Evolutionary conservation across 30 jellyfish, hydroid and myxozoan genomes (phyloP), one percentile per base, ranked within the genome.

Genomic region (Cassiopea xamachana): DNA sequence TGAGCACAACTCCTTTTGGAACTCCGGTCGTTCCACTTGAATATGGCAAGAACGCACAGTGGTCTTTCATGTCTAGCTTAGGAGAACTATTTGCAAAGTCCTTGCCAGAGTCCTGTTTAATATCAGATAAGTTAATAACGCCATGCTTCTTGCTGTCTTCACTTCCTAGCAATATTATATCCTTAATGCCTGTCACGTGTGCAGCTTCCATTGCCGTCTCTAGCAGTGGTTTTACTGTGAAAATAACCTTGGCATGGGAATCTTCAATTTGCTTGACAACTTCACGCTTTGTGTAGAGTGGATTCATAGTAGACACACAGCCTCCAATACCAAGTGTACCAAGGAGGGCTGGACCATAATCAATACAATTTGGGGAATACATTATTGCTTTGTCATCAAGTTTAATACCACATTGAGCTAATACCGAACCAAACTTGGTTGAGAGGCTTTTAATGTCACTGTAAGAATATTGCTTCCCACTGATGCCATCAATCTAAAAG

Each of bases 21-120:
- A 75, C 39, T 6, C 99, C 99, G 12, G 99, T 95, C 15, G 99
- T 95, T 1, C 99, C 99, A 79, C 99, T 95, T 46, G 99, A 95
- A 68, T 95, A 95, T 7, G 97, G 95, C 71, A 91, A 71, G 67
- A 87, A 82, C 1, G 98, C 98, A 55, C 90, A 73, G 82, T 82
- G 73, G 39, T 90, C 92, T 27, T n/a, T 51, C 48, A 74, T 58
- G 68, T 84, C 85, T 7, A 88, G 58, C 58, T 83, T 27, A 45
- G 39, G 49, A 43, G 94, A 68, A 45, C 49, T 64, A 71, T 75
- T 93, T 39, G 45, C 39, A 70, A 89, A 89, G 15, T n/a, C 79
- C n/a, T 62, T 90, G 14, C 83, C 93, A 59, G 77, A 82, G 15
- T 94, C 96, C 47, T 49, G 46, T 15, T 87, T 51, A 49, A 95